Evolutionary conservation across 2,888 invertebrate species (phyloP), one percentile per base, ranked within the genome.

Genomic region (Isoperla grammatica): DNA sequence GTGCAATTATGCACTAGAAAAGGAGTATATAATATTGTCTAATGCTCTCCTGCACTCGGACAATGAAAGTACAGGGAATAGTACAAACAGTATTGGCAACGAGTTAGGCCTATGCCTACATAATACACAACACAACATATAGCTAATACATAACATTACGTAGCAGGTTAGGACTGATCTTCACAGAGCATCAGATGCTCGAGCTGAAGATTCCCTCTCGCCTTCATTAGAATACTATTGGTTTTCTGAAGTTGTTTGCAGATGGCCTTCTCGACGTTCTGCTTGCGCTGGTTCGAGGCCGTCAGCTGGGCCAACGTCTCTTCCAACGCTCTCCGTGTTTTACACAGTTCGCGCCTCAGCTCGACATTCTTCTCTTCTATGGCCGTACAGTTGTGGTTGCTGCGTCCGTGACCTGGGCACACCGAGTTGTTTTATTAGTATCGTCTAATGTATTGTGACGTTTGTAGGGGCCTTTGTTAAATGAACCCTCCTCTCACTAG

Each of bases 241-340:
- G 89, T 89, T 75, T 88, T 87, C 70, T 86, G 84, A 68, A 90
- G 85, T 75, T 90, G 87, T 68, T 84, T 82, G 71, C 87, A 88
- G 71, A 93, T 90, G 46, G 90, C 88, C 69, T 87, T 86, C 72
- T 92, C 90, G 37, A 91, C 87, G 73, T 85, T 86, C 70, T 86
- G 85, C 73, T 91, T 92, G 66, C 86, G 83, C 73, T 87, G 82
- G 73, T 90, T 90, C 49, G 90, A 86, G 12, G 84, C 79, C 66
- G 85, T 85, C 54, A 92, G 76, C 71, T 90, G 87, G 60, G 83
- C 80, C 65, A 87, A 80, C 5, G 91, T 90, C 67, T 88, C 87
- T 69, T 89, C 88, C 61, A 92, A 79, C 23, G 88, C 86, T 61
- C 84, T 81, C 69, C 85, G 84, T 13, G 87, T 87, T 71, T 85